Conservation (phyloP, 2,888 invertebrate genomes). For the Lasius fuliginosus region DNA sequence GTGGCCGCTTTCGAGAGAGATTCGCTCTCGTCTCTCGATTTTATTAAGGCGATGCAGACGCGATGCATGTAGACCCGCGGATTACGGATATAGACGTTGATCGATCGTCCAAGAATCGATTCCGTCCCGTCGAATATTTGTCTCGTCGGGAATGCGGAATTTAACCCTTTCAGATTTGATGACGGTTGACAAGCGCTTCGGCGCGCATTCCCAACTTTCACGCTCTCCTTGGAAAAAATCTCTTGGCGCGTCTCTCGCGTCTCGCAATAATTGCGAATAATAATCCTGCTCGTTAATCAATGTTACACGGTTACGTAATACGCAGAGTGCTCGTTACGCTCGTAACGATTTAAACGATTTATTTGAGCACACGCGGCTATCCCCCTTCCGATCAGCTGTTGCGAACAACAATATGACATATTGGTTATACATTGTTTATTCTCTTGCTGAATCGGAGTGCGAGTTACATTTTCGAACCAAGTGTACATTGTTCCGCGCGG, state of each 20-base stretch:
- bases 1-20: slow-evolving; percentile 3
- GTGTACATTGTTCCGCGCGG: slow-evolving; percentile 9
- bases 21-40: slow-evolving; percentile 24
- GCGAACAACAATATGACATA: neutral
- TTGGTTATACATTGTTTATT: slow-evolving; percentile 16
- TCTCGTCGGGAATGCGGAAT: slow-evolving; percentile 5
- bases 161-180: neutral
- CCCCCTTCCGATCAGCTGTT: neutral
- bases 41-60: slow-evolving; percentile 34
- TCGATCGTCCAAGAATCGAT: slow-evolving; percentile 41
- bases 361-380: too few relatives aligned
- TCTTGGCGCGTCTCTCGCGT: neutral
- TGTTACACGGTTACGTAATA: neutral
- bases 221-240: neutral
- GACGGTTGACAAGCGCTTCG: neutral
- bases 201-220: neutral
- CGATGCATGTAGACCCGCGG: slow-evolving; percentile 35
- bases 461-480: neutral
- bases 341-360: neutral
- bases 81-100: slow-evolving; percentile 25
- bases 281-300: slow-evolving; percentile 27
- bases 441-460: slow-evolving; percentile 24
- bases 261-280: neutral
- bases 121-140: neutral
- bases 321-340: neutral